Base-by-base conservation (phyloP, 2,888 invertebrate genomes). In the Drosophila putrida region DNA sequence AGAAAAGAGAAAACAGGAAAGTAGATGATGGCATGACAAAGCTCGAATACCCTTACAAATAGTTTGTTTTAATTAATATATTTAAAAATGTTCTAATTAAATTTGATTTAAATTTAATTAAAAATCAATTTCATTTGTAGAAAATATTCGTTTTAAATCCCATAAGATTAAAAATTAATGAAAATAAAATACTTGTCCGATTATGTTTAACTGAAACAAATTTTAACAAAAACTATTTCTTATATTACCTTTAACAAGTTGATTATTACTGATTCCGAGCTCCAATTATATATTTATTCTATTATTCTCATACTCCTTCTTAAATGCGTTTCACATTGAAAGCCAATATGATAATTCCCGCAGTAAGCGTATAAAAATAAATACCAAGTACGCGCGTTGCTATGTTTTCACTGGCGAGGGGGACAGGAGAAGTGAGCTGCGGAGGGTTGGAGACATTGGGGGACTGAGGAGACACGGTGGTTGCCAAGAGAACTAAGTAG, bases 361-460 rank as follows among this genome's bases (percentile, higher is more conserved):
- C 25, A 55, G 54, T 35, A 13, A 55, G 54, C 1, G 54, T 55
- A 55, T 55, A 6, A 13, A 71, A 76, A 64, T 64, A 80, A 83
- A 67, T 61, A 77, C 61, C 74, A 82, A 84, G 61, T 79, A 74
- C 80, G 68, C 80, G 71, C 81, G 78, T 70, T 79, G 81, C 86
- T 79, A 76, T 75, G 82, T 82, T 78, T 85, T 82, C 86, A 54
- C 64, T 57, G 43, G 13, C 39, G 15, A 5, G 20, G 13, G 51
- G 31, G 20, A 33, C 15, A 4, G 54, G 9, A n/a, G 6, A 13
- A n/a, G 44, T 25, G 35, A 13, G 39, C 43, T 27, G 41, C 50
- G 20, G 47, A 9, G 20, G 33, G 13, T 20, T 39, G 35, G 33
- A 1, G 2, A 20, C 20, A 20, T 20, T 20, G 20, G 59, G n/a